Conservation (phyloP, 37 sponge, comb jelly and placozoan genomes). For the Ianthella basta region DNA sequence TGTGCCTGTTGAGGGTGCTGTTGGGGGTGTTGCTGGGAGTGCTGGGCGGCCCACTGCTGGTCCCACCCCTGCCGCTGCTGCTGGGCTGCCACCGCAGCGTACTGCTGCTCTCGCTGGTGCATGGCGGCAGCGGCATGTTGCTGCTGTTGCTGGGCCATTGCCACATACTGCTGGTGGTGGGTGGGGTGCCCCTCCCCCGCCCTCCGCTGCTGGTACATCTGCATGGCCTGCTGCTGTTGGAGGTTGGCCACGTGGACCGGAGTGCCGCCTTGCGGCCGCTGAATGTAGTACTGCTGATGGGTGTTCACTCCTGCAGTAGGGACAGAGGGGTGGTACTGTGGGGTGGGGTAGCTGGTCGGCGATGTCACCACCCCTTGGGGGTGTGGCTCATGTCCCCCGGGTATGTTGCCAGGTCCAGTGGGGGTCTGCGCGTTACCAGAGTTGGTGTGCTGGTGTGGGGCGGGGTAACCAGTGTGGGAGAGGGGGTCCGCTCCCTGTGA, state of each 20-base stretch:
- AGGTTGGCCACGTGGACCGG: not conserved
- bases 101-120: not conserved
- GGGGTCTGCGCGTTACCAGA: not conserved
- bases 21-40: constrained; percentile 1
- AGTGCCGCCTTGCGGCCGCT: not conserved
- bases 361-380: not conserved
- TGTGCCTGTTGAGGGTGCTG: not conserved
- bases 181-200: not conserved
- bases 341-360: not conserved
- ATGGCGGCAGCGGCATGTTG: not conserved
- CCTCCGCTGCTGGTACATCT: too few species aligned
- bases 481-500: too few species aligned
- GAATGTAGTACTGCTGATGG: too few species aligned
- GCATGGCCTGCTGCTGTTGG: too few species aligned
- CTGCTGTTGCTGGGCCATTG: not conserved
- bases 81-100: not conserved
- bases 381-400: constrained; percentile 6
- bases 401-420: not conserved
- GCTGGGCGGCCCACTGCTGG: not conserved
- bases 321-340: too few species aligned
- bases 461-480: not conserved
- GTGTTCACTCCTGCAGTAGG: too few species aligned
- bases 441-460: not conserved
- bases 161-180: not conserved
- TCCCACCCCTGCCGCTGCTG: too few species aligned